Percentiles rank a stretch among this genome's conserved stretches.
These are phyloP conservation scores for Sinocyclocheilus maitianheensis DNA, from an alignment of 2,113 vertebrate species.

Conservation along the genomic window DNA sequence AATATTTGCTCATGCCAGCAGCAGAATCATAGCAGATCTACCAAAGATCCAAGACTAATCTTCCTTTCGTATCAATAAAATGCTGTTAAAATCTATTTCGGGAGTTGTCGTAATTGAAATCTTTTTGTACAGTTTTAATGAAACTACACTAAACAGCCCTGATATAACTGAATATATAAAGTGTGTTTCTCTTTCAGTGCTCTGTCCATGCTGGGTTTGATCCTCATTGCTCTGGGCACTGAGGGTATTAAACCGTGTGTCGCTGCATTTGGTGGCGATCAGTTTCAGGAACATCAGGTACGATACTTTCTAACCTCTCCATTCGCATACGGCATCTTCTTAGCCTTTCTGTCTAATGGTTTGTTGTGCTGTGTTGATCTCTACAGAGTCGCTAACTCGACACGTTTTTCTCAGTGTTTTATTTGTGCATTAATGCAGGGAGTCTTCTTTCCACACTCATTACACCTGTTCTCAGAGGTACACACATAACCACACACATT, in stretches of 20 bases:
- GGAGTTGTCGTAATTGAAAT: too few relatives aligned
- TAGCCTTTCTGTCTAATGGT: neutral
- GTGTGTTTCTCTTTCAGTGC: conserved; percentile 65
- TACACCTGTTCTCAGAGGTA: conserved; percentile 91
- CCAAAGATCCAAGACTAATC: too few relatives aligned
- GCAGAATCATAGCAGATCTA: too few relatives aligned
- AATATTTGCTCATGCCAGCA: too few relatives aligned
- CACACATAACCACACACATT: neutral
- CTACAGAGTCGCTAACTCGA: conserved; percentile 84
- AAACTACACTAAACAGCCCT: too few relatives aligned
- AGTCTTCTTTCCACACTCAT: conserved; percentile 92
- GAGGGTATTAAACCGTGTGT: conserved; percentile 98
- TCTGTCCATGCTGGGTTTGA: conserved; percentile 84
- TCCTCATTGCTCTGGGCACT: conserved; percentile 91
- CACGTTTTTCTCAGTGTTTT: conserved; percentile 95
- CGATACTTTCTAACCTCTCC: neutral
- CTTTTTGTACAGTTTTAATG: too few relatives aligned
- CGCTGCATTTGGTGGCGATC: conserved; percentile 93
- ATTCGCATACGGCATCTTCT: neutral
- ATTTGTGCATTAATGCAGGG: conserved; percentile 90
- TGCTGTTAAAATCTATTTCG: too few relatives aligned
- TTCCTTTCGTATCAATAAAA: too few relatives aligned
- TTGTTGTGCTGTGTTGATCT: neutral
- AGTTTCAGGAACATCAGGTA: conserved; percentile 91
- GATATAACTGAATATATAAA: neutral